Evolutionary conservation across 2,113 vertebrate genomes (phyloP).

Genomic region (Platycercus adscitus): DNA sequence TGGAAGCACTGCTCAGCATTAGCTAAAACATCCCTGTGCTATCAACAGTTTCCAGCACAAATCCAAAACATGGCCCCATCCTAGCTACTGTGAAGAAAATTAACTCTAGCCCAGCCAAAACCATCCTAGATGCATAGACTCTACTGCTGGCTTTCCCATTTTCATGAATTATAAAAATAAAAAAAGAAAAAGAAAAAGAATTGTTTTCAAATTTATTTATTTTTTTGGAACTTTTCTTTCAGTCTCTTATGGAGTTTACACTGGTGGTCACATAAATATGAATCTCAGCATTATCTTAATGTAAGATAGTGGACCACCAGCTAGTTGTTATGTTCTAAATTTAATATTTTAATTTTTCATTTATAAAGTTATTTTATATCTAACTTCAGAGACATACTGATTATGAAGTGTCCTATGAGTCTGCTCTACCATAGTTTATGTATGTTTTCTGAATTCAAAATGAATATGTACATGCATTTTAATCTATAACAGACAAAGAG

Average conservation of each 20-base stretch:
- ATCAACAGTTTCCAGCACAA: not conserved
- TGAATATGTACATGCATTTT: not conserved
- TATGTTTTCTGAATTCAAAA: not conserved
- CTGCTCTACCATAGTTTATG: not conserved
- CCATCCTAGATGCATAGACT: not conserved
- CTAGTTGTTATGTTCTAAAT: not conserved
- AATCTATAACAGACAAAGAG: not conserved
- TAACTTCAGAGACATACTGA: not conserved
- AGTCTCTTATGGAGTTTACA: not conserved
- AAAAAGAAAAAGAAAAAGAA: not conserved
- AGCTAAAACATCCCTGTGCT: not conserved
- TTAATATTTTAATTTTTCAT: not conserved
- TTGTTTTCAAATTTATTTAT: not conserved
- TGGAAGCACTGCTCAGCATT: not conserved
- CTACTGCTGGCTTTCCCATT: not conserved
- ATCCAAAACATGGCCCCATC: not conserved
- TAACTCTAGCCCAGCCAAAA: not conserved
- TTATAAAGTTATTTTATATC: not conserved
- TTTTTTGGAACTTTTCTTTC: not conserved
- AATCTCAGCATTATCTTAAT: not conserved
- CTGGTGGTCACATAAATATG: not conserved
- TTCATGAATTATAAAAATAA: not conserved
- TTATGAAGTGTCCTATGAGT: not conserved
- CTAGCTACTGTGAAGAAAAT: not conserved
- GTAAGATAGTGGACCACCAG: not conserved